Base-by-base conservation (phyloP, 2,113 vertebrate genomes). In the Edolisoma coerulescens region DNA sequence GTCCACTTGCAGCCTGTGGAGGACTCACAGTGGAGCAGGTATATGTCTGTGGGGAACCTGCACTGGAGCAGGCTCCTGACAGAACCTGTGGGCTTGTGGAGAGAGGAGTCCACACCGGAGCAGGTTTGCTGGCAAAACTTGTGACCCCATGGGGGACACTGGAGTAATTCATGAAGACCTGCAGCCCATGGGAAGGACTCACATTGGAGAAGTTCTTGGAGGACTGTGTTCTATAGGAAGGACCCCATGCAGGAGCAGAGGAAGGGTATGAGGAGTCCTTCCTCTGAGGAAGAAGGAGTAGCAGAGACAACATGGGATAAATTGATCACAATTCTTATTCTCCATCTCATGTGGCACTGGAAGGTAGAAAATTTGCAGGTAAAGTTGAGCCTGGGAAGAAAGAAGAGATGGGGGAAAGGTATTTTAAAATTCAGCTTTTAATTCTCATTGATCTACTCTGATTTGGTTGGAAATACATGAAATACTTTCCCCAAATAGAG, bases 321-420 rank as follows among this genome's bases (percentile, higher is more conserved):
- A 39, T 7, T 28, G 42, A 28, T 9, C 28, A 33, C 28, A 49
- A 2, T 33, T 39, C 8, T 33, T 7, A 57, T 39, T 33, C n/a
- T 47, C 6, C 7, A 27, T 57, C 27, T 47, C 63, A 39, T 13
- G 4, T 0, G 0, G 27, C 28, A 63, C 27, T 32, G 61, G 28
- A 64, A 64, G 41, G 41, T 32, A 42, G 41, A 64, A 44, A 64
- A 64, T 32, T 42, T 44, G 14, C 5, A 13, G 41, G 61, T 22
- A 32, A 32, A 33, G 30, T 21, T 33, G 33, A 64, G 30, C 10
- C 20, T 64, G 28, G 21, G 20, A 64, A 64, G 20, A 44, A 64
- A 32, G 7, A 30, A 44, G 9, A 20, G 30, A 28, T 44, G 41
- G 20, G 41, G 41, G 15, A 44, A 64, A 64, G 20, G 20, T 44